Evolutionary conservation across 2,113 vertebrate species (phyloP).

Genomic region (Stercorarius parasiticus): DNA sequence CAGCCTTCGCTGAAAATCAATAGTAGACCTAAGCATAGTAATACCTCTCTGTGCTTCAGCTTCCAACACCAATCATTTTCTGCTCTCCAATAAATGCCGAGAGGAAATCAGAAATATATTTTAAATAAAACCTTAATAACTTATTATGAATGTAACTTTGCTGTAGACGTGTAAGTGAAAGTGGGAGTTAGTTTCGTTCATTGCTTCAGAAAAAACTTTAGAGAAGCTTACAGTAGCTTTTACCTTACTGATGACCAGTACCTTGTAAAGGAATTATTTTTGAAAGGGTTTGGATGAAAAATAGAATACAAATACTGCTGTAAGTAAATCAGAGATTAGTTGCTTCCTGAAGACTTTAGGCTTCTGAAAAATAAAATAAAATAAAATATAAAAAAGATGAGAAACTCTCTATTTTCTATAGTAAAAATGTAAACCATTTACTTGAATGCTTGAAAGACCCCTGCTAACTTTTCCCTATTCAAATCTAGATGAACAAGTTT

Average conservation of each 20-base stretch:
- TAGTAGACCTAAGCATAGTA: not conserved
- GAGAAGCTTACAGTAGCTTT: not conserved
- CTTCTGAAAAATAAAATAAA: rapidly evolving
- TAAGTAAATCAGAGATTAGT: not conserved
- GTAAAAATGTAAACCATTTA: not conserved
- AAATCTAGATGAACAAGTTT: not conserved
- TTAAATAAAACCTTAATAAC: not conserved
- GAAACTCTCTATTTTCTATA: not conserved
- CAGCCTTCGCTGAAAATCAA: not conserved
- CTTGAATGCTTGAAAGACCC: not conserved
- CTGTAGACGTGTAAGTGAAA: not conserved
- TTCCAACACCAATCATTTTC: not conserved
- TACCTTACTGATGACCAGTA: not conserved
- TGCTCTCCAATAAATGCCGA: not conserved
- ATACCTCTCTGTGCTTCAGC: not conserved
- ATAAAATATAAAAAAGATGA: too few species aligned
- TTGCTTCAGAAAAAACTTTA: not conserved
- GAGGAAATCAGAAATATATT: not conserved
- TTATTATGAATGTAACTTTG: not conserved
- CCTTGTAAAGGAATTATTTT: not conserved
- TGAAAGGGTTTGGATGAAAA: not conserved
- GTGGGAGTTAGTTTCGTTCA: not conserved
- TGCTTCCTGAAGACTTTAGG: not conserved
- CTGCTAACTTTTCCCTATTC: not conserved
- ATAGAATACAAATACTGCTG: not conserved